These are phyloP conservation scores for Pandemis cinnamomeana DNA, from an alignment of 2,888 invertebrate genomes.

Conservation along the genomic window DNA sequence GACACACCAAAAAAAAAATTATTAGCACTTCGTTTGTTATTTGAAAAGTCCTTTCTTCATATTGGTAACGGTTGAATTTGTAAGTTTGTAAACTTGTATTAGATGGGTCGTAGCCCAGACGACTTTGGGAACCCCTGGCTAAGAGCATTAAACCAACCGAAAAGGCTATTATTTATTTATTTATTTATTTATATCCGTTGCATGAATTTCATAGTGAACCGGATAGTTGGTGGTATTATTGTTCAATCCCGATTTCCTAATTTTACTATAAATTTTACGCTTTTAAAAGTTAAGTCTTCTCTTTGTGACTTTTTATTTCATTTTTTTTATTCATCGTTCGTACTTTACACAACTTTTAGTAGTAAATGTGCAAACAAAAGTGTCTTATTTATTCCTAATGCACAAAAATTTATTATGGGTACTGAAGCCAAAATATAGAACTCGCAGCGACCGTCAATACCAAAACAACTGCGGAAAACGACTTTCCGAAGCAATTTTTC, in stretches of 20 bases:
- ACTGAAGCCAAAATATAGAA: constrained; percentile 3
- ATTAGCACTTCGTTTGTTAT: too few relatives aligned
- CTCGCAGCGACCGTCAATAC: constrained; percentile 15
- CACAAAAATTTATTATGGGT: neutral
- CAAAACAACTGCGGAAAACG: constrained; percentile 32
- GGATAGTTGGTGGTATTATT: too few relatives aligned
- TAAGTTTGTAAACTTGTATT: too few relatives aligned
- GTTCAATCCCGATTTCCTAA: too few relatives aligned
- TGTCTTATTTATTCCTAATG: neutral
- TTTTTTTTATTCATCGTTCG: neutral
- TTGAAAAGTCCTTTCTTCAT: too few relatives aligned
- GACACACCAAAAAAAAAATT: too few relatives aligned
- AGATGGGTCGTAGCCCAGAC: too few relatives aligned
- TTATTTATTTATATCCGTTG: too few relatives aligned
- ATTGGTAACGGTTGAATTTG: too few relatives aligned
- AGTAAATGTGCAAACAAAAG: neutral
- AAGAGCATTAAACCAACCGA: neutral
- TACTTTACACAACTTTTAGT: neutral
- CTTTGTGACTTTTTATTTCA: neutral
- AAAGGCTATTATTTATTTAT: neutral
- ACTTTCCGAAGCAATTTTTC: constrained; percentile 35
- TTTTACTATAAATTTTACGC: too few relatives aligned
- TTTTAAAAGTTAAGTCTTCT: neutral
- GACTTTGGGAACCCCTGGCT: too few relatives aligned
- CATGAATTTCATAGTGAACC: too few relatives aligned